phyloP scores from a whole-genome alignment of 2,113 vertebrate species.

The Ascaphus truei region DNA sequence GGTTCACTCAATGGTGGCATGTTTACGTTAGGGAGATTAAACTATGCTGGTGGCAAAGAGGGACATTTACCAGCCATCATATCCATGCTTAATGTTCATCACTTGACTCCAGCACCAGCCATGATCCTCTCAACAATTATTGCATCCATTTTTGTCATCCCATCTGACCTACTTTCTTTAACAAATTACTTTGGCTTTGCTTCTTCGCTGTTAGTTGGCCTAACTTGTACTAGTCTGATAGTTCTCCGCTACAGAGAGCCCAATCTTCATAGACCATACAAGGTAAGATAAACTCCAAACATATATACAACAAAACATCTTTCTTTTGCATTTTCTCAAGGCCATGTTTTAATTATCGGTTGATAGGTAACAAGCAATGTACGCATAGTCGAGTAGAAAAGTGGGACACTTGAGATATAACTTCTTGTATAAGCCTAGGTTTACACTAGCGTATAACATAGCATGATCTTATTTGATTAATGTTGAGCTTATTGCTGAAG shows the following conservation, averaged over 20 bases:
- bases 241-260: slow-evolving; percentile 59
- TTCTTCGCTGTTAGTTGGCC: slow-evolving; percentile 53
- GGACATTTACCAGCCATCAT: slow-evolving; percentile 59
- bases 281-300: slow-evolving; percentile 44
- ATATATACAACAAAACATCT: background rate
- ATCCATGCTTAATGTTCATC: slow-evolving; percentile 56
- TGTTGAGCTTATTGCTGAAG: no score
- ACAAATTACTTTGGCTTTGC: slow-evolving; percentile 61
- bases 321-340: background rate
- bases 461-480: no score
- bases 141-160: slow-evolving; percentile 59
- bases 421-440: no score
- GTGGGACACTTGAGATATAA: no score
- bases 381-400: no score
- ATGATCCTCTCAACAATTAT: slow-evolving; percentile 58
- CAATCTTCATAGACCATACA: slow-evolving; percentile 55
- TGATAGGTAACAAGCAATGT: no score
- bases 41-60: slow-evolving; percentile 57
- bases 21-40: slow-evolving; percentile 53
- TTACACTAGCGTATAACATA: no score
- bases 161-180: slow-evolving; percentile 56
- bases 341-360: no score
- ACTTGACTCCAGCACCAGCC: slow-evolving; percentile 53
- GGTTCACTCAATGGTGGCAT: slow-evolving; percentile 58
- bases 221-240: slow-evolving; percentile 56